Evolutionary conservation across 2,888 invertebrate genomes (phyloP).

Genomic region (Mythimna vitellina): DNA sequence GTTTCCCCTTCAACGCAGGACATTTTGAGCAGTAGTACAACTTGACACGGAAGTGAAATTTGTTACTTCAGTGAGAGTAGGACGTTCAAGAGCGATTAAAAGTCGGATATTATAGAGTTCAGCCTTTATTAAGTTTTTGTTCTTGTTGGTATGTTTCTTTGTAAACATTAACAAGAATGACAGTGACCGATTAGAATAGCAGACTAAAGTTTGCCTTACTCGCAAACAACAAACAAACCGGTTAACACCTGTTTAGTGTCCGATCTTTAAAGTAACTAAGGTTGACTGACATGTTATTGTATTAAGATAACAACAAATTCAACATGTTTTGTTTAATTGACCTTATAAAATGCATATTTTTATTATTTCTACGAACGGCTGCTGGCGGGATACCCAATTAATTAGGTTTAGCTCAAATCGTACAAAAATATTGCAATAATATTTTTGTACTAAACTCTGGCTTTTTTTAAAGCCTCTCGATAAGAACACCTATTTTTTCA

Average conservation of each 20-base stretch:
- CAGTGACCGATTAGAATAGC: conserved; percentile 58
- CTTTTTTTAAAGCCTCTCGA: not conserved
- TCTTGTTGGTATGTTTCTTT: not conserved
- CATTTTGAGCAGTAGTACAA: conserved; percentile 53
- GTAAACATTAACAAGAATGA: conserved; percentile 25
- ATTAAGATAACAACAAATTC: conserved; percentile 35
- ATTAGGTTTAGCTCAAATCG: not conserved
- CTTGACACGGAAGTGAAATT: conserved; percentile 41
- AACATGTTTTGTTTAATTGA: conserved; percentile 24
- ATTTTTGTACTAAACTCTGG: not conserved
- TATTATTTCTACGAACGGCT: conserved; percentile 12
- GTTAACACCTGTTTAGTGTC: conserved; percentile 46
- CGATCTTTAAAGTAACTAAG: conserved; percentile 19
- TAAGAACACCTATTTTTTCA: too few relatives aligned
- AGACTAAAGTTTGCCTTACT: conserved; percentile 29
- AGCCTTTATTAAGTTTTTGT: not conserved
- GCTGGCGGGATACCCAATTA: not conserved
- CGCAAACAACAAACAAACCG: conserved; percentile 50
- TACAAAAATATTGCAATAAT: not conserved
- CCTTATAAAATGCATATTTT: conserved; percentile 38
- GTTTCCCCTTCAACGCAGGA: conserved; percentile 68
- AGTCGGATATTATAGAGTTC: not conserved
- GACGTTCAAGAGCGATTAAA: conserved; percentile 10
- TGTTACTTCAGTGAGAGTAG: conserved; percentile 5
- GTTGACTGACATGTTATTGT: conserved; percentile 53